Base-by-base conservation (phyloP, 2,888 invertebrate species). In the Siphlonurus alternatus region DNA sequence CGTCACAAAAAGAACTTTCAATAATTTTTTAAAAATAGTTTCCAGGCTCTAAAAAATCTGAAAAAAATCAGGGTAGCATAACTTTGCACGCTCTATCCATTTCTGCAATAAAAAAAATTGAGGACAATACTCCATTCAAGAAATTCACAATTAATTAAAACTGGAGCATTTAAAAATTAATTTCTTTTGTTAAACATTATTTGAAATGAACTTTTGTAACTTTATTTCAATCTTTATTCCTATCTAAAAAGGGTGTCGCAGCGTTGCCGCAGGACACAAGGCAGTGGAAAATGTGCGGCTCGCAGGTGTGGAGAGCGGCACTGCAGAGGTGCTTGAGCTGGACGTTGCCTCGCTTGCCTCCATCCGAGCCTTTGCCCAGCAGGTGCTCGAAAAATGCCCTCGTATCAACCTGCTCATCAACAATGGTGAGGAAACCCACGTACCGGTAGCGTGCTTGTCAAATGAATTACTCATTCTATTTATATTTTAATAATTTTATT, bases 231-330 rank as follows among this genome's bases (percentile, higher is more conserved):
- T 75, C n/a, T n/a, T n/a, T n/a, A n/a, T n/a, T n/a, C n/a, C n/a
- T n/a, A n/a, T n/a, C n/a, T n/a, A n/a, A n/a, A n/a, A n/a, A 86
- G 92, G 89, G 62, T 89, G 91, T 67, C 81, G 92, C 69, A 85
- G 83, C 72, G 80, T 83, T 0, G 77, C 79, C 68, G 76, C 80
- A 20, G 85, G 81, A 10, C 74, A 80, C 69, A 70, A 74, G 59
- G 72, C 79, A 15, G 74, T 82, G 69, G 56, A 75, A 70, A 70
- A 71, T 56, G 73, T 79, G 22, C 70, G 76, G 75, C 70, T 81
- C 73, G 72, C 80, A 74, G 76, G 81, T 70, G 71, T 81, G 19
- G 74, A 70, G n/a, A 76, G 75, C 18, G 86, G 85, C 15, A 82
- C 82, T 66, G 77, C 88, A 7, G 81, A 83, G 70, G 83, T 85